phyloP scores from a whole-genome alignment of 2,113 vertebrate genomes.

The Odobenus rosmarus region DNA sequence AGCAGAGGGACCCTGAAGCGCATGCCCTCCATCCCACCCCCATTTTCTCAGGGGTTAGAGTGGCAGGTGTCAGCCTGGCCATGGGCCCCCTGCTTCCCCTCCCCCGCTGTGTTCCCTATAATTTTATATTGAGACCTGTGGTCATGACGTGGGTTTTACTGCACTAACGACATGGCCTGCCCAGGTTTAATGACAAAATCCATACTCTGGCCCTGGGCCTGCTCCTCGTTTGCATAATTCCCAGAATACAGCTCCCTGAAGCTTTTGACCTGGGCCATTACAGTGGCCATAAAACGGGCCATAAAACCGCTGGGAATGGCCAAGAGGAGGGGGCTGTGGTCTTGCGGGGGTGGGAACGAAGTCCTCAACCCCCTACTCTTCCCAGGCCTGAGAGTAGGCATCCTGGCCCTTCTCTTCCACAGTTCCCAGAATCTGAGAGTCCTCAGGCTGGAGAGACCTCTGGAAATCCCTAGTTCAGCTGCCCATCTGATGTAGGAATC shows the following conservation, averaged over 20 bases:
- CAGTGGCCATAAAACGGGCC: slow-evolving; percentile 89
- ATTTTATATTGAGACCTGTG: slow-evolving; percentile 91
- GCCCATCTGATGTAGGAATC: neutral
- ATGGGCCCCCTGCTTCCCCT: slow-evolving; percentile 19
- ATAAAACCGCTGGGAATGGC: slow-evolving; percentile 84
- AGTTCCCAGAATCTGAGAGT: neutral
- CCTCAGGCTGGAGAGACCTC: neutral
- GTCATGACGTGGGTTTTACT: slow-evolving; percentile 91
- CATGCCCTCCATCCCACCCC: neutral
- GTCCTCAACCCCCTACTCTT: slow-evolving; percentile 49
- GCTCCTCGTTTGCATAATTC: slow-evolving; percentile 92
- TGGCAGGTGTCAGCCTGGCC: slow-evolving; percentile 63
- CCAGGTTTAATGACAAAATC: slow-evolving; percentile 92
- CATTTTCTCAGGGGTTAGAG: slow-evolving; percentile 45
- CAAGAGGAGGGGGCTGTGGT: slow-evolving; percentile 69
- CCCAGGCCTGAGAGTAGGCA: neutral
- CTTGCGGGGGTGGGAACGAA: slow-evolving; percentile 60
- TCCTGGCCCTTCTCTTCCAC: slow-evolving; percentile 22
- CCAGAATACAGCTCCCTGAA: slow-evolving; percentile 90
- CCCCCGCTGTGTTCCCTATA: slow-evolving; percentile 83
- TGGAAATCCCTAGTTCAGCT: neutral
- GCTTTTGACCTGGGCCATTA: slow-evolving; percentile 90
- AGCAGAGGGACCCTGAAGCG: neutral
- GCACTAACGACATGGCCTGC: slow-evolving; percentile 91
- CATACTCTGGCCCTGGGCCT: slow-evolving; percentile 91